phyloP scores from a whole-genome alignment of 1,140 invertebrate species.

The Panagrolaimus sp. region DNA sequence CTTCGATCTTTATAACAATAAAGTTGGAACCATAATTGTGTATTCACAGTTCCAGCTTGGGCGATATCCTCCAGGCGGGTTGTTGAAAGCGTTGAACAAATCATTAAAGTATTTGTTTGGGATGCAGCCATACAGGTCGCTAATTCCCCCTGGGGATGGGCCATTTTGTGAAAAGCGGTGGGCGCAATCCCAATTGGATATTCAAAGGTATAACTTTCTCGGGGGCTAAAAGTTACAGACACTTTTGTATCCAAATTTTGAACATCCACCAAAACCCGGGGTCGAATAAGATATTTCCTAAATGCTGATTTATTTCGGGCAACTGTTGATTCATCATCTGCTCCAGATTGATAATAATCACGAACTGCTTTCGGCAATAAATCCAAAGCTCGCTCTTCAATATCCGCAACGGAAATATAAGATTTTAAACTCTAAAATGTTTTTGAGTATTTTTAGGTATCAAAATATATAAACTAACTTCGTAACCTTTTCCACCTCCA shows the following conservation, averaged over 20 bases:
- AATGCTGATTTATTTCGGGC: constrained; percentile 73
- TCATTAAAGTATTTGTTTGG: constrained; percentile 71
- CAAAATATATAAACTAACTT: not conserved
- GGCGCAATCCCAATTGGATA: constrained; percentile 82
- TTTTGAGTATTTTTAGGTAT: not conserved
- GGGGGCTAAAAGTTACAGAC: constrained; percentile 27
- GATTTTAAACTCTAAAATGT: constrained; percentile 1
- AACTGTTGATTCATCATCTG: constrained; percentile 75
- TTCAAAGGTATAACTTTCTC: constrained; percentile 66
- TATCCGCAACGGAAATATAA: constrained; percentile 73
- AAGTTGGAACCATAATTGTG: constrained; percentile 63
- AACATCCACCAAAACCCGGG: constrained; percentile 74
- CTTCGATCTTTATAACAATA: constrained; percentile 79
- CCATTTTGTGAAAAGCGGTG: constrained; percentile 86
- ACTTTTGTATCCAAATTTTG: constrained; percentile 64
- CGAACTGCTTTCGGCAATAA: constrained; percentile 68
- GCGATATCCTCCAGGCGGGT: constrained; percentile 81
- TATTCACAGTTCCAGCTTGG: constrained; percentile 68
- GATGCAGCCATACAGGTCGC: constrained; percentile 75
- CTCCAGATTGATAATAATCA: constrained; percentile 83
- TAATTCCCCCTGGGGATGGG: constrained; percentile 79
- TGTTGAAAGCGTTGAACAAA: constrained; percentile 78
- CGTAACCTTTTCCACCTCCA: not conserved
- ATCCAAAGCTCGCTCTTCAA: constrained; percentile 70
- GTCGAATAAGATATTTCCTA: constrained; percentile 67